Evolutionary conservation across 1,140 invertebrate genomes (phyloP), one percentile per base, ranked within the genome.

Genomic region (Danaus melanippus): DNA sequence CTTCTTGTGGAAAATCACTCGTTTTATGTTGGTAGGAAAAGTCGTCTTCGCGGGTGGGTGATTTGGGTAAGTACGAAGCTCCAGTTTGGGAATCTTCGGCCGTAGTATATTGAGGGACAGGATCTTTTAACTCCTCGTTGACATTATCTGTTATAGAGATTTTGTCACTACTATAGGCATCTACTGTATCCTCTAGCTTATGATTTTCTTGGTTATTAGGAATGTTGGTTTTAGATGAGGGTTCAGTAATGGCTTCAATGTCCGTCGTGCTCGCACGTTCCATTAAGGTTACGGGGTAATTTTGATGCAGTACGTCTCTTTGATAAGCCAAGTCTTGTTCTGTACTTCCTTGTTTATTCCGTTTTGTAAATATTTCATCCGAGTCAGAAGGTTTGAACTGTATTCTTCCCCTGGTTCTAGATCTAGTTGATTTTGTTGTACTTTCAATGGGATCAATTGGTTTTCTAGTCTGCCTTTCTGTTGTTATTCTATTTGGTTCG

Each of bases 251-350:
- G 43, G 84, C 80, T 71, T 84, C 84, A 57, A 86, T 81, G 49
- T 86, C 81, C 47, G 72, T 67, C 44, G 86, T 87, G 53, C 82
- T 88, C 45, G 71, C 70, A 56, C 83, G 66, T 68, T 88, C 87
- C 73, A 81, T 83, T 39, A 87, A 47, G 2, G 87, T 88, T 0
- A 87, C 88, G 8, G 89, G 89, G 61, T 90, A 90, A 60, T 90
- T 90, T 67, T 90, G 89, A 64, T 90, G 89, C 9, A 90, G 70
- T 9, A 90, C 88, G 71, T 90, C 89, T 56, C 89, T 78, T 72
- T 90, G 89, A 65, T 90, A 90, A 4, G 89, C 89, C 58, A 90
- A 66, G 60, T 87, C 85, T 50, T 76, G 58, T 65, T 84, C 74
- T 48, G 76, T 80, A 10, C 46, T 74, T 11, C 60, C 72, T 45